Conservation (phyloP, 1,140 invertebrate genomes). For the Pinna nobilis region DNA sequence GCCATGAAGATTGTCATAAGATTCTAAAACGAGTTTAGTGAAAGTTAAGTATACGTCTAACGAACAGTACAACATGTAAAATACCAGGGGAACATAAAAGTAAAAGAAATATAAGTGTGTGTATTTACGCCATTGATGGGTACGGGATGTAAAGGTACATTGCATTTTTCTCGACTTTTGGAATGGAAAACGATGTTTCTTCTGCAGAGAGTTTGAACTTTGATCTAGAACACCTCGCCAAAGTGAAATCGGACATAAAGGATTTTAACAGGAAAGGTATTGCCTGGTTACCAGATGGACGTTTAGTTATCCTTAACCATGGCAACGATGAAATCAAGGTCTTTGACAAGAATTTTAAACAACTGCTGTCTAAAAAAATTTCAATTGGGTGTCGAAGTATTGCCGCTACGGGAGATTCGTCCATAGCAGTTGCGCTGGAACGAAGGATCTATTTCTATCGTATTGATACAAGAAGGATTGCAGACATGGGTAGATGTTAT, state of each 20-base stretch:
- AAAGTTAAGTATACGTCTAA: too few relatives aligned
- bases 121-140: too few relatives aligned
- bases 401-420: background rate
- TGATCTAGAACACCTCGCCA: background rate
- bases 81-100: too few relatives aligned
- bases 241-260: slow-evolving; percentile 10
- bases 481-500: background rate
- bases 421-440: slow-evolving; percentile 1
- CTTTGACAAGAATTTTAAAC: slow-evolving; percentile 3
- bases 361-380: background rate
- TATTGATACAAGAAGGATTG: background rate
- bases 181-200: background rate
- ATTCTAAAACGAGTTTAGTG: too few relatives aligned
- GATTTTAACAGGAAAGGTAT: slow-evolving; percentile 21
- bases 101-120: too few relatives aligned
- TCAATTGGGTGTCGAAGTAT: background rate
- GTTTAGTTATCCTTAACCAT: slow-evolving; percentile 10
- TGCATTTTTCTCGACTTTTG: too few relatives aligned
- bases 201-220: background rate
- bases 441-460: slow-evolving; percentile 4
- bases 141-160: too few relatives aligned
- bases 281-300: slow-evolving; percentile 3
- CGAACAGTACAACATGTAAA: too few relatives aligned
- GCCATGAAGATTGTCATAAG: too few relatives aligned
- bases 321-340: slow-evolving; percentile 14